A percentile compares a stretch with the other conserved stretches of the same genome.
These are phyloP conservation scores for Pherbina coryleti DNA, from an alignment of 2,888 invertebrate species.

Conservation along the genomic window DNA sequence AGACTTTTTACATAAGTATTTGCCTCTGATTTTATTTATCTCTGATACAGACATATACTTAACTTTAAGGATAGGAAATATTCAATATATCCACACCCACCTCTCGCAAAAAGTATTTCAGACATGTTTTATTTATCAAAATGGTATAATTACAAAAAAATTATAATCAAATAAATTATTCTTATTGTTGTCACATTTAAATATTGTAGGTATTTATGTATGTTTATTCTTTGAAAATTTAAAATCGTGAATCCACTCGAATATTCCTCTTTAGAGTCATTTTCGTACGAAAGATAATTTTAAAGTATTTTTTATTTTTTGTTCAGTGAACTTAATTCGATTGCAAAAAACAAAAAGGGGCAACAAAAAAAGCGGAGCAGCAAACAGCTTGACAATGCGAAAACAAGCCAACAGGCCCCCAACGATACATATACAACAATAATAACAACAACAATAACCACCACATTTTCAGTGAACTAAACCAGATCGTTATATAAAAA, in stretches of 20 bases:
- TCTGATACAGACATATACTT: too few species aligned
- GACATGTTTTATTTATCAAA: too few species aligned
- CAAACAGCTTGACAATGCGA: not conserved
- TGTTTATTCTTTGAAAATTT: not conserved
- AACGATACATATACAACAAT: slow-evolving; percentile 2
- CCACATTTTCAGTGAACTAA: slow-evolving; percentile 8
- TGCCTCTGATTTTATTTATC: too few species aligned
- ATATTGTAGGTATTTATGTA: too few species aligned
- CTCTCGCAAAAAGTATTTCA: too few species aligned
- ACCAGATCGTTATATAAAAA: slow-evolving; percentile 20
- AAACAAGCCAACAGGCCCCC: slow-evolving; percentile 23
- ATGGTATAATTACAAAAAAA: too few species aligned
- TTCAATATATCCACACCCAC: too few species aligned
- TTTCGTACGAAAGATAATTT: not conserved
- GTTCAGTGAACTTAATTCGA: not conserved
- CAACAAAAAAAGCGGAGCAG: not conserved
- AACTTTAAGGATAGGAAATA: too few species aligned
- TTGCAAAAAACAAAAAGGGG: not conserved
- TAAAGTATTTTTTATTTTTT: not conserved
- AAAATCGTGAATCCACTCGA: not conserved
- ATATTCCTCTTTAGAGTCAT: not conserved
- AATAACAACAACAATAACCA: not conserved
- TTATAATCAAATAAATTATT: too few species aligned
- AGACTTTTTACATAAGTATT: too few species aligned
- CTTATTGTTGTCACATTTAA: too few species aligned